Evolutionary conservation across 2,888 invertebrate species (phyloP), one percentile per base, ranked within the genome.

Genomic region (Papilio demoleus): DNA sequence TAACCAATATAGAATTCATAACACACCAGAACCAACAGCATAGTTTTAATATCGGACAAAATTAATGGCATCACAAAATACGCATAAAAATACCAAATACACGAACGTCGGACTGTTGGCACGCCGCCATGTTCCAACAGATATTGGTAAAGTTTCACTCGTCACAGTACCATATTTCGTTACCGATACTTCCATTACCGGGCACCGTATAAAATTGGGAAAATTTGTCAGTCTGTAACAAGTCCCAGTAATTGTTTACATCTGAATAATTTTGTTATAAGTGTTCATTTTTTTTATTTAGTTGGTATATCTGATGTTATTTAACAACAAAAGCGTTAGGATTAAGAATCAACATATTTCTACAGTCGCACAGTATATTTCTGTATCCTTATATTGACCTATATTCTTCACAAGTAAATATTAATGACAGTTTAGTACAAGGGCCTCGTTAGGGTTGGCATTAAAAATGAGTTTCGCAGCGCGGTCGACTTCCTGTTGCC

Each of bases 91-190:
- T 84, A 86, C 83, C 78, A 79, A 78, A 76, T 78, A 75, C 73
- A 77, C 77, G 78, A 31, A 77, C 77, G 82, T 81, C 76, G 77
- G 79, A 76, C 78, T 81, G 79, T 79, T 88, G 88, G 88, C 88
- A 76, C 79, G 70, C 65, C 73, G 86, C 88, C 88, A 81, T 76
- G 72, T 76, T 73, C 76, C 69, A 71, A 70, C 76, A 83, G 81
- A 84, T 82, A 84, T 85, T 84, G 81, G 83, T 81, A 83, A 83
- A 83, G 83, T 84, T 84, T 82, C 77, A 78, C 82, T 81, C 82
- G 78, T 81, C 83, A 65, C 53, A 56, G 40, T 60, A 61, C 56
- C 60, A 56, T 69, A 42, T 69, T 61, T 69, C 42, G 56, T 53
- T 24, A 40, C 45, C 34, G 34, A 69, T 56, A 65, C 61, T 69